phyloP scores from a whole-genome alignment of 2,888 invertebrate species.

The Leptinotarsa rubiginosa region DNA sequence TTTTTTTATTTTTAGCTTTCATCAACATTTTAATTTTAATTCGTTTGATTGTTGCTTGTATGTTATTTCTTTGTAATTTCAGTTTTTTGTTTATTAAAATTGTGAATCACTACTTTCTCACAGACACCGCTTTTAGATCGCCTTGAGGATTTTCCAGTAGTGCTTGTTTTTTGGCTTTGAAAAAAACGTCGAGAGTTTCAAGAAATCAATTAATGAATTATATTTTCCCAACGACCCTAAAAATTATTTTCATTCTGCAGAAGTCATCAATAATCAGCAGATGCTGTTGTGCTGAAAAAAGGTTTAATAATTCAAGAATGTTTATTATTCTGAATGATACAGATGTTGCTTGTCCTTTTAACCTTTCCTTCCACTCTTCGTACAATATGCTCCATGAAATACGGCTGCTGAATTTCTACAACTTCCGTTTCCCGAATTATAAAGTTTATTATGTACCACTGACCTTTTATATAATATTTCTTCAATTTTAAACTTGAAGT shows the following conservation, averaged over 20 bases:
- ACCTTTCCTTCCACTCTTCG: background rate
- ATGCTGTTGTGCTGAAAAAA: background rate
- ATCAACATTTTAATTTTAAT: too few relatives aligned
- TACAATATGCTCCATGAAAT: constrained; percentile 10
- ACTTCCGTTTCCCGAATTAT: constrained; percentile 6
- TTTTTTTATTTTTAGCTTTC: too few relatives aligned
- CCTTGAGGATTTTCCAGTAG: too few relatives aligned
- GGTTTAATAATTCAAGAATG: background rate
- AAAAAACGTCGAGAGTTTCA: too few relatives aligned
- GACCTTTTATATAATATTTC: background rate
- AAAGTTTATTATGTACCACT: background rate
- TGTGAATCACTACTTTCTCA: too few relatives aligned
- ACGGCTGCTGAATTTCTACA: background rate
- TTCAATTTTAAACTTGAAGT: background rate
- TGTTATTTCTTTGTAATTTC: too few relatives aligned
- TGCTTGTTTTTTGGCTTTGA: too few relatives aligned
- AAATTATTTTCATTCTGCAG: background rate
- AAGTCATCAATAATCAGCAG: background rate
- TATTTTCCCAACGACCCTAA: background rate
- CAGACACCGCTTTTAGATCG: too few relatives aligned
- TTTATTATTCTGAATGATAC: background rate
- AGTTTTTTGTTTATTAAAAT: too few relatives aligned
- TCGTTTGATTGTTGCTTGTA: too few relatives aligned
- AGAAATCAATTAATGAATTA: too few relatives aligned
- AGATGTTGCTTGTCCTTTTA: background rate